Conservation (phyloP, 1,140 invertebrate species). For the Patella vulgata region DNA sequence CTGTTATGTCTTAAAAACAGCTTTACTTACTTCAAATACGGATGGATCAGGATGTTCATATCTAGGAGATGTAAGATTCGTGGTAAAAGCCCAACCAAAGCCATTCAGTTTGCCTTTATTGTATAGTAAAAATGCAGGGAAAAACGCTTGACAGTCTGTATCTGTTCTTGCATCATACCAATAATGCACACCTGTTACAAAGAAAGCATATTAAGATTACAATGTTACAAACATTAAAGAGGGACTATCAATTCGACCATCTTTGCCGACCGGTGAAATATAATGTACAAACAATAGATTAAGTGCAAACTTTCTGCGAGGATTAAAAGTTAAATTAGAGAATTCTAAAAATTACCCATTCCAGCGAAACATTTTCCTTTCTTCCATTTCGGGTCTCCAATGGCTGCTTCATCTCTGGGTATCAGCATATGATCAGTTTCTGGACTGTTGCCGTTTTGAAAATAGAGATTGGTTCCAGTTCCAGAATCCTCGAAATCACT, state of each 20-base stretch:
- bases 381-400: slow-evolving; percentile 46
- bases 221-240: not conserved
- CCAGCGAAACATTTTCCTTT: slow-evolving; percentile 57
- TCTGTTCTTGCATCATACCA: slow-evolving; percentile 47
- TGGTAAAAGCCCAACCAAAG: slow-evolving; percentile 56
- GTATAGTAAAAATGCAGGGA: slow-evolving; percentile 59
- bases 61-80: slow-evolving; percentile 26
- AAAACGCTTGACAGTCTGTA: slow-evolving; percentile 48
- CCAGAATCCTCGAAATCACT: slow-evolving; percentile 37
- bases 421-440: slow-evolving; percentile 36
- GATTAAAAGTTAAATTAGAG: not conserved
- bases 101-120: slow-evolving; percentile 58
- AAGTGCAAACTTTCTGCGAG: not conserved
- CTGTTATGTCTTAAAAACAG: slow-evolving; percentile 1
- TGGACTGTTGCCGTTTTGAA: slow-evolving; percentile 57
- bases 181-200: slow-evolving; percentile 39
- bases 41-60: slow-evolving; percentile 45
- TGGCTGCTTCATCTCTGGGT: slow-evolving; percentile 34
- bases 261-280: not conserved
- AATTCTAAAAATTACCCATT: slow-evolving; percentile 51
- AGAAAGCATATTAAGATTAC: not conserved
- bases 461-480: slow-evolving; percentile 53
- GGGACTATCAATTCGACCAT: not conserved
- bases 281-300: not conserved
- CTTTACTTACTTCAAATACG: slow-evolving; percentile 34